Percentiles rank a stretch among this genome's conserved stretches.
These are phyloP conservation scores for Euclidia mi DNA, from an alignment of 2,888 invertebrate species.

Conservation along the genomic window DNA sequence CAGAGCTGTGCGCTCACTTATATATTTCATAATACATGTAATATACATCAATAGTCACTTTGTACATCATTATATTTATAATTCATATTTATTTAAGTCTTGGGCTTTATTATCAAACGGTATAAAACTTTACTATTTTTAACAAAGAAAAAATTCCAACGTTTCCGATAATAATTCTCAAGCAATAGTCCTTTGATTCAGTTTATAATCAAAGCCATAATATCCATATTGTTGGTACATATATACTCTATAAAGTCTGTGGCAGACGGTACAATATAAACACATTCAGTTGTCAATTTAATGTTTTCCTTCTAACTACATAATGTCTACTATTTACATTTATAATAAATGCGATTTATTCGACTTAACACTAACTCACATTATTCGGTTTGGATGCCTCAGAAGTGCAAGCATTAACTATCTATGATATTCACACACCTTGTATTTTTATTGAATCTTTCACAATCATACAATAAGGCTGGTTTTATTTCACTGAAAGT, in stretches of 20 bases:
- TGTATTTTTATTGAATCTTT: too few species aligned
- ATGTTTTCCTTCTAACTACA: conserved; percentile 39
- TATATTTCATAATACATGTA: conserved; percentile 47
- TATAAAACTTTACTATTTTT: background rate
- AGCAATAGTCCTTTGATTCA: too few species aligned
- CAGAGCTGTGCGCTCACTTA: conserved; percentile 41
- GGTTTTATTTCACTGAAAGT: too few species aligned
- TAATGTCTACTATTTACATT: conserved; percentile 58
- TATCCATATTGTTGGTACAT: conserved; percentile 15
- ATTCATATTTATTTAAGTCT: conserved; percentile 35
- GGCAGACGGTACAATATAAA: conserved; percentile 46
- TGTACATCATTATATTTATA: conserved; percentile 54
- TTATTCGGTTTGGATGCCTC: conserved; percentile 9
- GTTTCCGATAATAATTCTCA: conserved; percentile 28
- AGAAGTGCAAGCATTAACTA: too few species aligned
- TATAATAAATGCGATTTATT: conserved; percentile 67
- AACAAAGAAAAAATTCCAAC: conserved; percentile 1
- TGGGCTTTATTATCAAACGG: conserved; percentile 40
- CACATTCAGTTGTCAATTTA: conserved; percentile 32
- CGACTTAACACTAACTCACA: conserved; percentile 29
- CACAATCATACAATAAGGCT: too few species aligned
- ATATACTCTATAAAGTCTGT: conserved; percentile 41
- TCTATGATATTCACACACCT: too few species aligned
- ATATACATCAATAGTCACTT: conserved; percentile 52
- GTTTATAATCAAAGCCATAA: too few species aligned